Evolutionary conservation across 2,797 vertebrate genomes (phyloP).

Genomic region (Anguilla megastoma): DNA sequence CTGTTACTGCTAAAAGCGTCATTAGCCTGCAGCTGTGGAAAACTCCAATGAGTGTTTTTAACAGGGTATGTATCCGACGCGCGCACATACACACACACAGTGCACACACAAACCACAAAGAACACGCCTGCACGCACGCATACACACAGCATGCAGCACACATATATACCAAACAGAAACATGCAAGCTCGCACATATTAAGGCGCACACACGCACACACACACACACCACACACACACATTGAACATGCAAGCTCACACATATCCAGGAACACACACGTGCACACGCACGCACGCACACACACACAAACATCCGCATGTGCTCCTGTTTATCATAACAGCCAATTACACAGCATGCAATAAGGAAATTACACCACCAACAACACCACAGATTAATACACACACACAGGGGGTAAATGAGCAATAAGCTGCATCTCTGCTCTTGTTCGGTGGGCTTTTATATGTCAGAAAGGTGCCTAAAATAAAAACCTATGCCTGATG

Average conservation of each 20-base stretch:
- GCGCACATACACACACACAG: not conserved
- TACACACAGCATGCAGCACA: not conserved
- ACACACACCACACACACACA: not conserved
- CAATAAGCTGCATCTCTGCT: not conserved
- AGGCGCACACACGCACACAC: not conserved
- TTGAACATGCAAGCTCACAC: not conserved
- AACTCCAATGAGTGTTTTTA: not conserved
- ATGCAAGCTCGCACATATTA: not conserved
- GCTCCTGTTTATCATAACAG: not conserved
- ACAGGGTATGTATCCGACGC: no score
- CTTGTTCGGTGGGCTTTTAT: not conserved
- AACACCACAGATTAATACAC: not conserved
- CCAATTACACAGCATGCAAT: not conserved
- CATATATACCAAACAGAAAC: not conserved
- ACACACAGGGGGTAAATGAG: conserved; percentile 5
- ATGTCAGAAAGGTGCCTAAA: not conserved
- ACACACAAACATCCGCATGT: not conserved
- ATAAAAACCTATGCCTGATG: not conserved
- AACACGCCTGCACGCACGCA: not conserved
- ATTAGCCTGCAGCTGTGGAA: not conserved
- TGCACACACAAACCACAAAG: not conserved
- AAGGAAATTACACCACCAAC: not conserved
- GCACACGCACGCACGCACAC: not conserved
- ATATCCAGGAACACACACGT: not conserved
- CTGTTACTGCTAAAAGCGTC: not conserved